Percentiles rank a stretch among this genome's conserved stretches.
Evolutionary conservation across 1,140 invertebrate species (phyloP).

Genomic region (Aplysia californica): DNA sequence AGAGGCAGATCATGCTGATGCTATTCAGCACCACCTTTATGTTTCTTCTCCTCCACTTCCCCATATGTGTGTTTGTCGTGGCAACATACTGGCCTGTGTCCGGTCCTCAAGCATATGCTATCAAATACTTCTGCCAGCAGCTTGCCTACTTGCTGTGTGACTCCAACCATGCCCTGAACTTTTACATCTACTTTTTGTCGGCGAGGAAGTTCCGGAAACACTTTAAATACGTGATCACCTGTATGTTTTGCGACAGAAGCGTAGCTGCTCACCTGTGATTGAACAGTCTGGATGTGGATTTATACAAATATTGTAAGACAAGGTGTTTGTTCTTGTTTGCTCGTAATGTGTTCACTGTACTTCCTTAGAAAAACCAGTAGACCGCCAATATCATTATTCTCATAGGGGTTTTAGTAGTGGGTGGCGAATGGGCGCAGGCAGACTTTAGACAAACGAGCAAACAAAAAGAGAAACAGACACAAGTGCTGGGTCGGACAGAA

Average conservation of each 20-base stretch:
- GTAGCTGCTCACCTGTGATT: too few relatives aligned
- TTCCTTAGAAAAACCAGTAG: too few relatives aligned
- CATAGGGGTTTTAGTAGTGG: too few relatives aligned
- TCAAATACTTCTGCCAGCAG: constrained; percentile 34
- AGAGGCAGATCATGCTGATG: constrained; percentile 35
- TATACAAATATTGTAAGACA: too few relatives aligned
- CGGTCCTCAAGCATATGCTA: neutral
- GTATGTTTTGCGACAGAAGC: constrained; percentile 1
- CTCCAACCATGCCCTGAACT: constrained; percentile 54
- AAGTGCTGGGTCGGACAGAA: too few relatives aligned
- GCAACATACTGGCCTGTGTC: constrained; percentile 11
- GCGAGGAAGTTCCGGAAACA: constrained; percentile 47
- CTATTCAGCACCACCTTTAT: constrained; percentile 43
- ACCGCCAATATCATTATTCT: too few relatives aligned
- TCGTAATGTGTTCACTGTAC: too few relatives aligned
- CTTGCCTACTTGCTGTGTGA: constrained; percentile 49
- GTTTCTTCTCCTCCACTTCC: constrained; percentile 48
- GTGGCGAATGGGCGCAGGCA: too few relatives aligned
- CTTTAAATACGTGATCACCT: constrained; percentile 21
- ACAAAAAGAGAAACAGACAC: too few relatives aligned
- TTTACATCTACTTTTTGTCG: constrained; percentile 56
- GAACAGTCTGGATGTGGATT: too few relatives aligned
- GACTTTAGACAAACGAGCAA: too few relatives aligned
- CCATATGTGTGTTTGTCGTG: constrained; percentile 50
- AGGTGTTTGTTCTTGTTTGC: too few relatives aligned